Evolutionary conservation across 2,888 invertebrate species (phyloP).

Genomic region (Drosophila multiciliata): DNA sequence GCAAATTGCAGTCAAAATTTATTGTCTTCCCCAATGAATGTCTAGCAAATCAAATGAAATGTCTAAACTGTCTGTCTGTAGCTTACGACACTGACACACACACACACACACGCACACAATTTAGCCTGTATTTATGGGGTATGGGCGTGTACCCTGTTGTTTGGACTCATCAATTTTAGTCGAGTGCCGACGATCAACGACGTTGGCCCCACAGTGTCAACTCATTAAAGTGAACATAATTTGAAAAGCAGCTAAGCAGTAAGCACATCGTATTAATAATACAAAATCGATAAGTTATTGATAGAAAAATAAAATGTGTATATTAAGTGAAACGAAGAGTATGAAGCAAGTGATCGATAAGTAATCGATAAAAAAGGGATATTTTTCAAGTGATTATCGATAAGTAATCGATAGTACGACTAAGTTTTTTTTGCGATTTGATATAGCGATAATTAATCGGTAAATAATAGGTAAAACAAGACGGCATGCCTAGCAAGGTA

Average conservation of each 20-base stretch:
- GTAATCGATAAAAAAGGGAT: background rate
- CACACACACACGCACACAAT: background rate
- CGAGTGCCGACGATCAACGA: constrained; percentile 14
- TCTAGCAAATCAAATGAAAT: constrained; percentile 64
- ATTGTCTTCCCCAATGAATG: constrained; percentile 67
- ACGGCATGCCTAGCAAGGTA: too few species aligned
- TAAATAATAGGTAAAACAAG: too few species aligned
- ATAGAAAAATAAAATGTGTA: too few species aligned
- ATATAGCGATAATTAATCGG: too few species aligned
- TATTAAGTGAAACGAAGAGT: too few species aligned
- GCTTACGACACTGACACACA: constrained; percentile 20
- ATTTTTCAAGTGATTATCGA: background rate
- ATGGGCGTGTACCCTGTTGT: constrained; percentile 53
- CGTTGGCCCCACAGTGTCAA: constrained; percentile 17
- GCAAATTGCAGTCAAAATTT: constrained; percentile 71
- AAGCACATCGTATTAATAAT: background rate
- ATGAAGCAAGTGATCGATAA: too few species aligned
- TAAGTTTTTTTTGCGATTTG: too few species aligned
- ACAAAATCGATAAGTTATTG: background rate
- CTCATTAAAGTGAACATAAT: constrained; percentile 1
- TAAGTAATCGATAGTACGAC: background rate
- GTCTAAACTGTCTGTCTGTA: constrained; percentile 54
- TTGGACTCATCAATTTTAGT: constrained; percentile 59
- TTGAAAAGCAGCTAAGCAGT: background rate
- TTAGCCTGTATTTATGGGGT: constrained; percentile 59